These are phyloP conservation scores for Ceramica pisi DNA, from an alignment of 2,888 invertebrate species.

Conservation along the genomic window DNA sequence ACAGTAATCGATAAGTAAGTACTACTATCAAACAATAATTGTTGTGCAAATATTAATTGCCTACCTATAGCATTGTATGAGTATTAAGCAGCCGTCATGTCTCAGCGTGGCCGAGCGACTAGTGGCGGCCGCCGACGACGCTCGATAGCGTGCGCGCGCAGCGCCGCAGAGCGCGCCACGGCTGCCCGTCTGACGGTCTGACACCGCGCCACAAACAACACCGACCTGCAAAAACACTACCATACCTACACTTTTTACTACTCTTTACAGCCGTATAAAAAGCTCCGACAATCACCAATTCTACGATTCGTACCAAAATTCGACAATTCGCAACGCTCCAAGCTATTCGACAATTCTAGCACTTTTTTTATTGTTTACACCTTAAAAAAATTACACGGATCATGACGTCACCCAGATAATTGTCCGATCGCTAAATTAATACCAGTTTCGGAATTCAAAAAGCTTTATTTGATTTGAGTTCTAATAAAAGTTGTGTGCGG, in stretches of 20 bases:
- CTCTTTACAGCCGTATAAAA: conserved; percentile 64
- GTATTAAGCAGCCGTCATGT: conserved; percentile 48
- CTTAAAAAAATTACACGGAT: conserved; percentile 60
- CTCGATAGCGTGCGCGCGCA: conserved; percentile 87
- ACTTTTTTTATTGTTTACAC: conserved; percentile 64
- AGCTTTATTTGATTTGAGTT: conserved; percentile 84
- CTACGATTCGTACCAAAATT: conserved; percentile 62
- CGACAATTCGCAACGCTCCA: conserved; percentile 59
- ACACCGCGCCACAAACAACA: conserved; percentile 38
- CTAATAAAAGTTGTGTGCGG: conserved; percentile 77
- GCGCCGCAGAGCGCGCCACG: conserved; percentile 66
- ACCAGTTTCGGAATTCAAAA: conserved; percentile 73
- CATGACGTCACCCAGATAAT: conserved; percentile 73
- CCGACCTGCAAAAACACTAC: conserved; percentile 37
- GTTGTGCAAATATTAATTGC: conserved; percentile 49
- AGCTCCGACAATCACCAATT: conserved; percentile 64
- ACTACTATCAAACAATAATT: conserved; percentile 16
- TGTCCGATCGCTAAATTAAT: conserved; percentile 75
- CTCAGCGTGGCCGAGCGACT: conserved; percentile 47
- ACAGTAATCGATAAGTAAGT: neutral
- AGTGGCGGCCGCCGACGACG: conserved; percentile 68
- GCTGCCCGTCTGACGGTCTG: no score
- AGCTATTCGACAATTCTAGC: conserved; percentile 51
- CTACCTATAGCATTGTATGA: conserved; percentile 35
- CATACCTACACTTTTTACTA: conserved; percentile 57